These are phyloP conservation scores for Pseudobourletiella spinata DNA, from an alignment of 1,140 invertebrate species.

Conservation along the genomic window DNA sequence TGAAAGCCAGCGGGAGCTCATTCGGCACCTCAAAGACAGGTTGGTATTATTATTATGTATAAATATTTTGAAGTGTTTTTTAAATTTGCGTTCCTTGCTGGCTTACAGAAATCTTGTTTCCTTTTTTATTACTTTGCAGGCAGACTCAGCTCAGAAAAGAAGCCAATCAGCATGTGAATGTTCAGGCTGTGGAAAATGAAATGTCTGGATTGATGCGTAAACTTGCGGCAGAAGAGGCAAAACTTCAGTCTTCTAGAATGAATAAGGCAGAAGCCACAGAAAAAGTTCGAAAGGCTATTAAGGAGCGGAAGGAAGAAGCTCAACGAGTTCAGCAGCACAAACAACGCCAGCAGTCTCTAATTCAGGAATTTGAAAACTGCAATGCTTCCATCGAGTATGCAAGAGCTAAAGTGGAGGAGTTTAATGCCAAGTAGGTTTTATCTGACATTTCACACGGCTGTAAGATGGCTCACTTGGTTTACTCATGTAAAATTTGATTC, in stretches of 20 bases:
- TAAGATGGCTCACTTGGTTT: no score
- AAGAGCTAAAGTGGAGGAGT: conserved; percentile 47
- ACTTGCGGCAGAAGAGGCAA: neutral
- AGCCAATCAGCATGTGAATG: neutral
- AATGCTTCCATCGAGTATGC: conserved; percentile 57
- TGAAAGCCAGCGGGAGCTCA: neutral
- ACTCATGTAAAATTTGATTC: no score
- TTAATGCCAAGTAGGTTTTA: conserved; percentile 3
- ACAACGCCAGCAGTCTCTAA: conserved; percentile 10
- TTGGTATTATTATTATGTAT: no score
- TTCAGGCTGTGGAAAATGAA: neutral
- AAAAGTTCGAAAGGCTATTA: neutral
- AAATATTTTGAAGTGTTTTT: no score
- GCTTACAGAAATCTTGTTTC: no score
- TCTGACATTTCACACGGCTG: no score
- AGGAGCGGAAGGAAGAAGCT: conserved; percentile 50
- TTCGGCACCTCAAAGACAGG: neutral
- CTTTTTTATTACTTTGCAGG: no score
- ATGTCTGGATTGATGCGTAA: neutral
- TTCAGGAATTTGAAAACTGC: conserved; percentile 56
- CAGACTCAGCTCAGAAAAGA: neutral
- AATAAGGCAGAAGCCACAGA: neutral
- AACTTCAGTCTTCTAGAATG: neutral
- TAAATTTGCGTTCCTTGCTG: no score
- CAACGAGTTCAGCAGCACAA: conserved; percentile 52